Evolutionary conservation across 2,797 vertebrate genomes (phyloP).

Genomic region (Platyrinchus mystaceus): DNA sequence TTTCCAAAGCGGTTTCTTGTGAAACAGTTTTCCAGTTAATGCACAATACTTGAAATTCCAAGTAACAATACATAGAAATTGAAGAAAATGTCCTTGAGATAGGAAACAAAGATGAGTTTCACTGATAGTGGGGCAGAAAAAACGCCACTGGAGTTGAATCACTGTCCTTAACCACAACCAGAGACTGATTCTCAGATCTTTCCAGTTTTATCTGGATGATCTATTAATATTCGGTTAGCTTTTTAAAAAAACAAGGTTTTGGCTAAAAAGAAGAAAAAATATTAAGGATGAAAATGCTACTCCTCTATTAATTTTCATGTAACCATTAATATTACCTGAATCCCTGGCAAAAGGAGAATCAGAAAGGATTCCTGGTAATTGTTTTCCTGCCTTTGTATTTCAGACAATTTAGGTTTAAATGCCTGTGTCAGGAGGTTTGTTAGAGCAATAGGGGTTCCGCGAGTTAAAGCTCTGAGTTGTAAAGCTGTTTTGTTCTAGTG

Average conservation of each 20-base stretch:
- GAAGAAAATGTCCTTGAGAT: background rate
- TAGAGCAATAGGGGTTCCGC: background rate
- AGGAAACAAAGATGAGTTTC: conserved; percentile 20
- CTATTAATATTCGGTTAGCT: background rate
- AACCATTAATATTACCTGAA: background rate
- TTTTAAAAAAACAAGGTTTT: background rate
- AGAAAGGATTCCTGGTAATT: background rate
- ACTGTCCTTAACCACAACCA: background rate
- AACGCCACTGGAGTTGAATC: background rate
- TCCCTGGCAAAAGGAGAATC: background rate
- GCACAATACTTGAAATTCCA: background rate
- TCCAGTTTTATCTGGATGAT: background rate
- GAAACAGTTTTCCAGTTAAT: background rate
- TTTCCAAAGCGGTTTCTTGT: background rate
- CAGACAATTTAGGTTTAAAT: background rate
- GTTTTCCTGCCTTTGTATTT: conserved; percentile 14
- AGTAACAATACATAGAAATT: background rate
- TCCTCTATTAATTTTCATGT: background rate
- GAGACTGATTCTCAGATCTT: background rate
- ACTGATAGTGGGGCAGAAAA: background rate
- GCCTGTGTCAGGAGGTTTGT: background rate
- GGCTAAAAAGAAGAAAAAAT: background rate
- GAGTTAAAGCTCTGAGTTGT: rapidly evolving
- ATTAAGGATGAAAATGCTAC: background rate
- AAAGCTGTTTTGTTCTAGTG: background rate